These are phyloP conservation scores for Rhyzopertha dominica DNA, from an alignment of 1,140 invertebrate genomes.

Conservation along the genomic window DNA sequence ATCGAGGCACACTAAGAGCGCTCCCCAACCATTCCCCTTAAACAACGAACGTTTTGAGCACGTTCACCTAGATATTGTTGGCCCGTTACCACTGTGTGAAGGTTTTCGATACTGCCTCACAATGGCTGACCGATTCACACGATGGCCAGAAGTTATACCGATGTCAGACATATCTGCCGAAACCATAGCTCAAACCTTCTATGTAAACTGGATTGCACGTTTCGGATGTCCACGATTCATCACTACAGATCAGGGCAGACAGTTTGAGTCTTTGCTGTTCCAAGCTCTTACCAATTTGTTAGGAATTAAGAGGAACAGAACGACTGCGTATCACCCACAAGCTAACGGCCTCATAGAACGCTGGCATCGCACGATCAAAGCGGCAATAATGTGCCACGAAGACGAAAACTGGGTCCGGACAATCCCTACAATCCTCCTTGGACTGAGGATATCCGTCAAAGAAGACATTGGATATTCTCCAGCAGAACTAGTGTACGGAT, in stretches of 20 bases:
- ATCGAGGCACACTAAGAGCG: conserved; percentile 13
- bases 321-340: no score
- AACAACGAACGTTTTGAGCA: conserved; percentile 27
- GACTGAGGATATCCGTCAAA: no score
- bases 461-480: no score
- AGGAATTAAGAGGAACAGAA: no score
- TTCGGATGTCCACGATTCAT: conserved; percentile 41
- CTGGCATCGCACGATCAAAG: no score
- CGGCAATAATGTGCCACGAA: no score
- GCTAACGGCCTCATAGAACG: no score
- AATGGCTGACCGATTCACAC: conserved; percentile 45
- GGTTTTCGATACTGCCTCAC: conserved; percentile 45
- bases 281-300: no score
- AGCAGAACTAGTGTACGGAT: no score
- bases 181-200: conserved; percentile 32
- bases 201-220: conserved; percentile 34
- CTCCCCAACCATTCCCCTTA: conserved; percentile 11
- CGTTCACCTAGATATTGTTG: conserved; percentile 50
- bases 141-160: conserved; percentile 46
- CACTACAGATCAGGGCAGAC: conserved; percentile 44
- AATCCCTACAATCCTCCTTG: no score
- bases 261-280: no score
- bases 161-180: conserved; percentile 38
- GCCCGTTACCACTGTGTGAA: conserved; percentile 41
- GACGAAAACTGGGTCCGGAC: no score